Evolutionary conservation across 2,113 vertebrate genomes (phyloP).

Genomic region (Gorsachius goisagi): DNA sequence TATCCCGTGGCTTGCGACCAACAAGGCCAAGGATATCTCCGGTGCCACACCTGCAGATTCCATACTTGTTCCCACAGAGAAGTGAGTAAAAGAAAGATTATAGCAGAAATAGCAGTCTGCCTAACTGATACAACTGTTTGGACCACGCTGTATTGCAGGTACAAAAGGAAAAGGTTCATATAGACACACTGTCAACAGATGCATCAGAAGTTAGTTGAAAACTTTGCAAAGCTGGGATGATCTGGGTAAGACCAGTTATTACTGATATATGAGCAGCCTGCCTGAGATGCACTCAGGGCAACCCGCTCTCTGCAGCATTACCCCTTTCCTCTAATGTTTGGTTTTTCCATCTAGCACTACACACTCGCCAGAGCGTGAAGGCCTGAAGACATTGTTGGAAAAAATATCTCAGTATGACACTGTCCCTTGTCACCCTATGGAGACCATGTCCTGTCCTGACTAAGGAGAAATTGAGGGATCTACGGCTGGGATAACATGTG

Average conservation of each 20-base stretch:
- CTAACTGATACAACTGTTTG: neutral
- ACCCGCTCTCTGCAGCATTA: neutral
- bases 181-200: neutral
- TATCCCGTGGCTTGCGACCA: too few species aligned
- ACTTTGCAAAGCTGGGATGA: neutral
- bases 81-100: neutral
- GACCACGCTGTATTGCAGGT: neutral
- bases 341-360: neutral
- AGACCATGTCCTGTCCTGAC: neutral
- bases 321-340: neutral
- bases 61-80: neutral
- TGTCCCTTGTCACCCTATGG: neutral
- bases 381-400: neutral
- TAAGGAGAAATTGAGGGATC: neutral
- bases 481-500: rapidly evolving
- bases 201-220: neutral
- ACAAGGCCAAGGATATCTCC: too few species aligned
- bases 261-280: neutral
- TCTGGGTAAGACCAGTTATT: neutral
- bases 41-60: too few species aligned
- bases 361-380: neutral
- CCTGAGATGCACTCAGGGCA: neutral
- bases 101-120: neutral
- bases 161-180: neutral
- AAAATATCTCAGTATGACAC: neutral